Conservation (phyloP, 64 coral and sea anemone genomes). For the Pachyseris speciosa region DNA sequence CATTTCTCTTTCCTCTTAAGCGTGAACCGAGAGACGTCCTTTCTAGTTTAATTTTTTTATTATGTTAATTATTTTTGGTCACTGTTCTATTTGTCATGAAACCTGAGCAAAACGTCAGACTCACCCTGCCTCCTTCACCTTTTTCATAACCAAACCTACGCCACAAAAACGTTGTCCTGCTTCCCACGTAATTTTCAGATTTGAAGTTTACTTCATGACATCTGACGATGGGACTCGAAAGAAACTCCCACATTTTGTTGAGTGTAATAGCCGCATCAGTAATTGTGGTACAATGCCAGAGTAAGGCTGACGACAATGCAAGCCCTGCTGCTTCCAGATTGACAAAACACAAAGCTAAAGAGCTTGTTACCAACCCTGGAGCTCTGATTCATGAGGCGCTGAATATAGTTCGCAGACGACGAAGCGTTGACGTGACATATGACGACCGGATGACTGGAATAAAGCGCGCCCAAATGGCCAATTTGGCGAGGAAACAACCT, state of each 20-base stretch:
- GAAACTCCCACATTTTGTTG: not conserved
- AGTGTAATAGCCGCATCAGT: not conserved
- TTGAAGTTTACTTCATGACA: not conserved
- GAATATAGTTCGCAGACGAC: conserved; percentile 1
- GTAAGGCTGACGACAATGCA: conserved; percentile 5
- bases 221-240: not conserved
- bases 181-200: not conserved
- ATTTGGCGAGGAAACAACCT: not conserved
- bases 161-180: too few relatives aligned
- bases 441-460: conserved; percentile 9
- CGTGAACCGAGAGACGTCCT: too few relatives aligned
- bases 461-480: not conserved
- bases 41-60: too few relatives aligned
- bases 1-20: too few relatives aligned
- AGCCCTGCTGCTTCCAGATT: not conserved
- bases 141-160: too few relatives aligned
- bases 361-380: conserved; percentile 20
- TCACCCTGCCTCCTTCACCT: too few relatives aligned
- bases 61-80: too few relatives aligned
- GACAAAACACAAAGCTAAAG: conserved; percentile 12
- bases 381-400: conserved; percentile 23
- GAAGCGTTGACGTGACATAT: conserved; percentile 9
- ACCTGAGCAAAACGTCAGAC: too few relatives aligned
- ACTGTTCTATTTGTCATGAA: too few relatives aligned
- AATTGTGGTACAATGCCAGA: not conserved